Percentiles rank a stretch among this genome's conserved stretches.
phyloP scores from a whole-genome alignment of 2,888 invertebrate species.

The Thymelicus acteon region DNA sequence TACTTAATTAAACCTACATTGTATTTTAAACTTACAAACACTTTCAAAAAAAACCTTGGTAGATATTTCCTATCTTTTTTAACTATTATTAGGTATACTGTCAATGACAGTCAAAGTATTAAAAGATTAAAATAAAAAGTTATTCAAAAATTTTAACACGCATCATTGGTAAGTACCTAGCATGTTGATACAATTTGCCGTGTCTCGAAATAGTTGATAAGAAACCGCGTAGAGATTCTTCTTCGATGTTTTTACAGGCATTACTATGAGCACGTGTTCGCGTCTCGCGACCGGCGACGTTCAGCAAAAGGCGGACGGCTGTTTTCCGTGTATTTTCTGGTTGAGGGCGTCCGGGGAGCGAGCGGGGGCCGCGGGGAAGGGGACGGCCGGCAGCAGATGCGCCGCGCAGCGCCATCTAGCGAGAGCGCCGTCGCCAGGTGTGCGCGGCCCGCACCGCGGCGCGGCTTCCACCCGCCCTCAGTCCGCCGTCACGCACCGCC shows the following conservation, averaged over 20 bases:
- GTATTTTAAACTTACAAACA: too few species aligned
- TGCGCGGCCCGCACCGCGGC: slow-evolving; percentile 76
- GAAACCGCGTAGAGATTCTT: slow-evolving; percentile 61
- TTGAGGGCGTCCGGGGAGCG: slow-evolving; percentile 54
- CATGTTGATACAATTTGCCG: slow-evolving; percentile 5
- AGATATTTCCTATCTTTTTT: too few species aligned
- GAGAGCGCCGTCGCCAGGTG: slow-evolving; percentile 70
- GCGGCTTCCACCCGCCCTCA: slow-evolving; percentile 78
- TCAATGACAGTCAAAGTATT: too few species aligned
- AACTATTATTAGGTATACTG: too few species aligned
- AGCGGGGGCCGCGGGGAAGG: slow-evolving; percentile 53
- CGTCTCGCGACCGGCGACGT: slow-evolving; percentile 44
- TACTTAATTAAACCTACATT: too few species aligned
- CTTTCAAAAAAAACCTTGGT: too few species aligned
- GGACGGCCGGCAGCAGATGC: slow-evolving; percentile 72
- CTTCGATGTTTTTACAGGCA: slow-evolving; percentile 66
- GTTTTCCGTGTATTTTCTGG: slow-evolving; percentile 82
- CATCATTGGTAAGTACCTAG: background rate
- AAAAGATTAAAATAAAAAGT: background rate
- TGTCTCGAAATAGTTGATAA: slow-evolving; percentile 47
- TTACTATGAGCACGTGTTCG: slow-evolving; percentile 76
- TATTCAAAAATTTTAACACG: background rate
- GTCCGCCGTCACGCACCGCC: slow-evolving; percentile 81
- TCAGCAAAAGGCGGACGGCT: slow-evolving; percentile 62
- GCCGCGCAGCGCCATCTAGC: slow-evolving; percentile 82